phyloP scores from a whole-genome alignment of 2,113 vertebrate genomes.

The Pardalotus punctatus region DNA sequence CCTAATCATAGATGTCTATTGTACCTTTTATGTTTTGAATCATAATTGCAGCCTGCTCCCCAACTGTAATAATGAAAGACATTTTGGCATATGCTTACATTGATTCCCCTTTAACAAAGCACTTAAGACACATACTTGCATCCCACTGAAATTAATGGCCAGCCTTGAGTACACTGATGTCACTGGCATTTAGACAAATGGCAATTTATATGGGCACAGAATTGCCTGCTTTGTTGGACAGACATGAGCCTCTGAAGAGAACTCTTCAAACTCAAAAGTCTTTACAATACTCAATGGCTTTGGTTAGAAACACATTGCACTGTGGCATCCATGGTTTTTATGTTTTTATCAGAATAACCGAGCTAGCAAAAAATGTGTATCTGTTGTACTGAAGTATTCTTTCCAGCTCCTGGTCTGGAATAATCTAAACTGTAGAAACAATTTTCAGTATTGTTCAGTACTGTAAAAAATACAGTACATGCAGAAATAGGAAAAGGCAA shows the following conservation, averaged over 20 bases:
- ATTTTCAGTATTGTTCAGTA: too few relatives aligned
- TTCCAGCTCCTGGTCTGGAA: not conserved
- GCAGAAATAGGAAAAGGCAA: not conserved
- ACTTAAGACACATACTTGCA: not conserved
- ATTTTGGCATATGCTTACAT: constrained; percentile 33
- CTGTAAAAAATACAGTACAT: not conserved
- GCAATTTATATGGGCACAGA: not conserved
- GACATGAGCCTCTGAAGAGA: not conserved
- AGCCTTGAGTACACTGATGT: not conserved
- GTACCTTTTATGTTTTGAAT: constrained; percentile 51
- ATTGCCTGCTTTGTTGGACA: not conserved
- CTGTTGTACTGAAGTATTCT: not conserved
- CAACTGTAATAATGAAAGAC: constrained; percentile 36
- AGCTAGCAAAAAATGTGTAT: not conserved
- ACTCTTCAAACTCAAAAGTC: not conserved
- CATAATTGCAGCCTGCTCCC: constrained; percentile 44
- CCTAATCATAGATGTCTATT: constrained; percentile 40
- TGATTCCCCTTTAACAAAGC: constrained; percentile 23
- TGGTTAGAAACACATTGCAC: not conserved
- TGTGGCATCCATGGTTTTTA: not conserved
- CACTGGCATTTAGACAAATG: constrained; percentile 17
- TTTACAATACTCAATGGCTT: not conserved
- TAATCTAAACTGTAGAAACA: not conserved
- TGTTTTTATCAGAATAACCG: not conserved
- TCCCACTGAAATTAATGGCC: constrained; percentile 14